These are phyloP conservation scores for Leucoraja ocellata DNA, from an alignment of 2,797 vertebrate species.

Conservation along the genomic window DNA sequence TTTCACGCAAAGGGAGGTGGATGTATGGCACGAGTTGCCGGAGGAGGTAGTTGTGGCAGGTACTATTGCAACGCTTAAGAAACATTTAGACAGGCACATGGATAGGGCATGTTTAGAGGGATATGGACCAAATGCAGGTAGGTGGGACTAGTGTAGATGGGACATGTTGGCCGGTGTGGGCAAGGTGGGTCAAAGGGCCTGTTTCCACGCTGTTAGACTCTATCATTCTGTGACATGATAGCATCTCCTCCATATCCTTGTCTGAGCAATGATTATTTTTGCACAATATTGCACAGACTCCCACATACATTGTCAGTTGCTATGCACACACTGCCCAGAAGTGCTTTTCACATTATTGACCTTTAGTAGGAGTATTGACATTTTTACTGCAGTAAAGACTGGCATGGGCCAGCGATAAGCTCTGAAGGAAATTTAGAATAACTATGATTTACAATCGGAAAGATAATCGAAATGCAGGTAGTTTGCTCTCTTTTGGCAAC, in stretches of 20 bases:
- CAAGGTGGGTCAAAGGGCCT: no score
- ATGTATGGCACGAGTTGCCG: no score
- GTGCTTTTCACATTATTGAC: neutral
- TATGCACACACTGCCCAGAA: neutral
- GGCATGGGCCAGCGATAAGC: neutral
- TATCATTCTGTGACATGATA: no score
- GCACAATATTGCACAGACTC: neutral
- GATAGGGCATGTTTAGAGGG: no score
- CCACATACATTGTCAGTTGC: neutral
- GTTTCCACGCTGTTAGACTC: no score
- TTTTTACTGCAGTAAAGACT: neutral
- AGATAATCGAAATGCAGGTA: neutral
- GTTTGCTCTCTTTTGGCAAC: neutral
- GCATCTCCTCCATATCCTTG: neutral
- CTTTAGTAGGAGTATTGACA: neutral
- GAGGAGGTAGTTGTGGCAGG: no score
- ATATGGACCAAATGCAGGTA: no score
- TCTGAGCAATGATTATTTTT: neutral
- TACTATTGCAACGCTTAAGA: no score
- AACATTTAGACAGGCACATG: no score
- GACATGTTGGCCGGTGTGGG: no score
- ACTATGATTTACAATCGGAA: neutral
- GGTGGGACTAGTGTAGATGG: no score
- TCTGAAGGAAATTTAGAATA: conserved; percentile 22
- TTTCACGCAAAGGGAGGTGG: no score